A percentile compares a stretch with the other conserved stretches of the same genome.
Conservation (phyloP, 2,113 vertebrate species). For the Agelaius phoeniceus region DNA sequence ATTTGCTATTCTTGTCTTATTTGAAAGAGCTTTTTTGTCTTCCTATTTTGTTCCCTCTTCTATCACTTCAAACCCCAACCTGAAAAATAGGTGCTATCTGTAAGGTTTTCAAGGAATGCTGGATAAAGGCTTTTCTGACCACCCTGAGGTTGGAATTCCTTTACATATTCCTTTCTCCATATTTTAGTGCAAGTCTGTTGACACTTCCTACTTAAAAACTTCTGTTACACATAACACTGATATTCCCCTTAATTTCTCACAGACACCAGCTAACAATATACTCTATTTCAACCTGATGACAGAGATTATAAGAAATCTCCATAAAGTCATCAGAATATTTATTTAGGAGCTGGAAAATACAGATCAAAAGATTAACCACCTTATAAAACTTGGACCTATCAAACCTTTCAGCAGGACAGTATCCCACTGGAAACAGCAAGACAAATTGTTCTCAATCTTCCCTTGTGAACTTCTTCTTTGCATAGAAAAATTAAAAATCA, state of each 20-base stretch:
- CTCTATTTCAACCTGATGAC: not conserved
- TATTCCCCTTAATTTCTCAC: not conserved
- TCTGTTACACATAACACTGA: not conserved
- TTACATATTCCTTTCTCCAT: not conserved
- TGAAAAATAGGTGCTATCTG: not conserved
- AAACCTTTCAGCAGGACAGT: not conserved
- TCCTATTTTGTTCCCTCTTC: not conserved
- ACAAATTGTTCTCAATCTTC: not conserved
- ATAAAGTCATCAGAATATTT: not conserved
- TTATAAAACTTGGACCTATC: not conserved
- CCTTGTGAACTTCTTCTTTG: not conserved
- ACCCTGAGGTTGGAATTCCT: not conserved
- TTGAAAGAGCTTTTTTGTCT: not conserved
- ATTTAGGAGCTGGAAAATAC: not conserved
- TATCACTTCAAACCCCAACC: not conserved
- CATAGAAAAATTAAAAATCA: not conserved
- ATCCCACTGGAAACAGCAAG: not conserved
- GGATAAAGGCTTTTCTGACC: not conserved
- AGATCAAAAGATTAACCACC: not conserved
- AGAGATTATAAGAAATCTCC: not conserved
- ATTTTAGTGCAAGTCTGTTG: not conserved
- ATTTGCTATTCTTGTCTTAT: not conserved
- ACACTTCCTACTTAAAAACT: not conserved
- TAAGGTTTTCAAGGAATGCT: not conserved
- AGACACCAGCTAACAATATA: fast-evolving